A percentile compares a stretch with the other conserved stretches of the same genome.
These are phyloP conservation scores for Drosophila erecta DNA, from an alignment of 1,140 invertebrate species.

Conservation along the genomic window DNA sequence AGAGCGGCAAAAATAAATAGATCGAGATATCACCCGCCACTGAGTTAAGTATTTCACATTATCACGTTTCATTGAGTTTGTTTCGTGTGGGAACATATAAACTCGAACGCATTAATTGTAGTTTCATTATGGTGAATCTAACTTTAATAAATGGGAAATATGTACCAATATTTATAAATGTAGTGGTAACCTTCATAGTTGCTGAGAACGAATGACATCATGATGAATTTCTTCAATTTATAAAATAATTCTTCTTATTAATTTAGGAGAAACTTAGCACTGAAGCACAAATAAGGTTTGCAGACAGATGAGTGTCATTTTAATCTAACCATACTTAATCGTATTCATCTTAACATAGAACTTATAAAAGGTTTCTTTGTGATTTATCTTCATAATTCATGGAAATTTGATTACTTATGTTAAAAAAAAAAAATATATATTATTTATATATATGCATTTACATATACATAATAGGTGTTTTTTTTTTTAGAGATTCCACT, in stretches of 20 bases:
- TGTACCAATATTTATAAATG: constrained; percentile 64
- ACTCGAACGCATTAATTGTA: constrained; percentile 65
- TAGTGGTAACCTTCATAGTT: constrained; percentile 53
- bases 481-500: constrained; percentile 16
- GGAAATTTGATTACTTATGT: constrained; percentile 80
- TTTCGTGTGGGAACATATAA: constrained; percentile 19
- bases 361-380: constrained; percentile 82
- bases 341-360: constrained; percentile 70
- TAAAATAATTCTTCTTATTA: constrained; percentile 66
- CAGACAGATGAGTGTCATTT: constrained; percentile 69
- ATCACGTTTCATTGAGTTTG: constrained; percentile 70
- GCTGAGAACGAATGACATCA: constrained; percentile 47
- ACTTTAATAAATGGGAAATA: constrained; percentile 77
- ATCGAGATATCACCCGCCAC: constrained; percentile 73
- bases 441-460: constrained; percentile 62
- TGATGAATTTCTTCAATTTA: constrained; percentile 38
- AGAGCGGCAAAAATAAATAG: constrained; percentile 21
- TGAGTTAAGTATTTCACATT: constrained; percentile 77
- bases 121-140: constrained; percentile 75
- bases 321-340: constrained; percentile 75
- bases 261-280: constrained; percentile 74
- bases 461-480: constrained; percentile 60
- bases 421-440: constrained; percentile 64
- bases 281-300: constrained; percentile 78
- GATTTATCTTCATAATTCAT: constrained; percentile 81